Evolutionary conservation across 2,113 vertebrate genomes (phyloP), one percentile per base, ranked within the genome.

Genomic region (Pedionomus torquatus): DNA sequence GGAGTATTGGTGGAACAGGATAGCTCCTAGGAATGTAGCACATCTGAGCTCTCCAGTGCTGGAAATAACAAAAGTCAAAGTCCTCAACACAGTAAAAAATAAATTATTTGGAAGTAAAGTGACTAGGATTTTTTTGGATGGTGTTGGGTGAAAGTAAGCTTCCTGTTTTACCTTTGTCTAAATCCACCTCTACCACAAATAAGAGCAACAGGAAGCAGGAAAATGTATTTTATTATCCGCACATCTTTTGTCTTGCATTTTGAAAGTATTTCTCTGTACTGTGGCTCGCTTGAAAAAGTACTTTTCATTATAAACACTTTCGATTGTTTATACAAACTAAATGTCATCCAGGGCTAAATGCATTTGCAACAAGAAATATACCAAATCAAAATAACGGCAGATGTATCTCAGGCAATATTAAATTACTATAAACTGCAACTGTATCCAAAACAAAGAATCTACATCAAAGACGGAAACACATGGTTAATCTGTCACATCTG

Each of bases 261-360:
- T 46, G n/a, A 95, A 77, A 65, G 7, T 21, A 83, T 95, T 94
- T 95, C 48, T 79, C 25, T 11, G 8, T 76, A 48, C n/a, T 76
- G 68, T 18, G 52, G 16, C 88, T 90, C 92, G 78, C 91, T 91
- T 90, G 77, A 96, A 89, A 68, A 86, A 94, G 64, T 49, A 58
- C 25, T 90, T 83, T 83, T 75, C 60, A 21, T 51, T 95, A 92
- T 96, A 97, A 97, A 96, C 79, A 74, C 80, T 70, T 95, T 37
- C 46, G 4, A 89, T 72, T 82, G 93, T 97, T 98, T 97, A 95
- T 83, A 90, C 86, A 95, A 92, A 92, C 52, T 79, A 94, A 97
- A 93, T 91, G 93, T 96, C 90, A 96, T 84, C 74, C 48, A 86
- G 68, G 25, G 18, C 82, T 95, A 96, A 96, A 97, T 74, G 80